Percentiles rank a stretch among this genome's conserved stretches.
These are phyloP conservation scores for Muscidifurax raptorellus DNA, from an alignment of 1,140 invertebrate species.

Conservation along the genomic window DNA sequence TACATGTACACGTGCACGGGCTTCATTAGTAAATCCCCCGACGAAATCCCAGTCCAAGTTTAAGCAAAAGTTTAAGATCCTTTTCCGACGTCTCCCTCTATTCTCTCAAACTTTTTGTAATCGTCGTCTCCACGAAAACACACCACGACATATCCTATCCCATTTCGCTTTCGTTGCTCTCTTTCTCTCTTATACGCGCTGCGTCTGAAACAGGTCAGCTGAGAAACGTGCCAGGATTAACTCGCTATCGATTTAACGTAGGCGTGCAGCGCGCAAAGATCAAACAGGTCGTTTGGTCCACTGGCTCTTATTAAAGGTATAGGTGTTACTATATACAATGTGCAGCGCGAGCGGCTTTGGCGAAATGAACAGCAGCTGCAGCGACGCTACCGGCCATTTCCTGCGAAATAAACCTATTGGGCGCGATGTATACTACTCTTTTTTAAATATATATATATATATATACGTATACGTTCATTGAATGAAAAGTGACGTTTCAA, in stretches of 20 bases:
- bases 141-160: not conserved
- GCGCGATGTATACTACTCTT: no score
- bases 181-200: not conserved
- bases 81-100: not conserved
- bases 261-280: not conserved
- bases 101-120: not conserved
- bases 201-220: conserved; percentile 26
- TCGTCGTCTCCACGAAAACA: not conserved
- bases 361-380: no score
- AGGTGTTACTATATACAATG: no score
- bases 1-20: not conserved
- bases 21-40: not conserved
- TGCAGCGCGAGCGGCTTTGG: no score
- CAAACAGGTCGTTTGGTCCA: conserved; percentile 18
- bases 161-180: conserved; percentile 40
- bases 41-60: conserved; percentile 22
- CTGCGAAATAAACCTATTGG: no score
- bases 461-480: not conserved
- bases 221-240: conserved; percentile 43
- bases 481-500: not conserved
- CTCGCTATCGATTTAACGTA: conserved; percentile 37
- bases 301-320: not conserved
- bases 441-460: no score
- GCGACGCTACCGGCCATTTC: no score
- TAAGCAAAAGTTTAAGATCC: conserved; percentile 33